phyloP scores from a whole-genome alignment of 2,888 invertebrate species.

The Vannuccia rotundouncinata region DNA sequence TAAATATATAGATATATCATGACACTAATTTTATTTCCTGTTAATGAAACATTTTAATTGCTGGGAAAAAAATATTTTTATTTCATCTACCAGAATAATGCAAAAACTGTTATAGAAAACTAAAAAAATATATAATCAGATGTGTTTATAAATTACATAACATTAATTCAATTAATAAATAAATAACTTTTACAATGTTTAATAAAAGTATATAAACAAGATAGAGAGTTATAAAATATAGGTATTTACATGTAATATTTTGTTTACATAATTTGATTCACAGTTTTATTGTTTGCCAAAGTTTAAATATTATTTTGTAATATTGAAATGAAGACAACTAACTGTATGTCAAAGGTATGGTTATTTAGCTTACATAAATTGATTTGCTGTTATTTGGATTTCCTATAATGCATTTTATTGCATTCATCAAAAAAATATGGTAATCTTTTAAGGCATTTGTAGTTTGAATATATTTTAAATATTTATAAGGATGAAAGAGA shows the following conservation, averaged over 20 bases:
- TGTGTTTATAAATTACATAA: no score
- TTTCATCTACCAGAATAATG: no score
- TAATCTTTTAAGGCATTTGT: background rate
- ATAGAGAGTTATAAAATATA: no score
- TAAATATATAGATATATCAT: no score
- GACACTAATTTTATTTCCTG: no score
- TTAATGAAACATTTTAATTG: no score
- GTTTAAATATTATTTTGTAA: background rate
- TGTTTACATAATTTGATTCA: background rate
- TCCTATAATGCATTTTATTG: background rate
- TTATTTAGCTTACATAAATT: background rate
- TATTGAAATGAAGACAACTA: background rate
- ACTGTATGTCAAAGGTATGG: background rate
- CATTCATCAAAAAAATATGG: background rate
- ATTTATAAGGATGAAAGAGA: background rate
- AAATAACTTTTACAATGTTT: no score
- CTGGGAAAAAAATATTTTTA: no score
- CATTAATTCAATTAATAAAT: no score
- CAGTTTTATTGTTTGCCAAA: background rate
- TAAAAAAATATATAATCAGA: no score
- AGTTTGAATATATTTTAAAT: background rate
- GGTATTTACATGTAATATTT: background rate
- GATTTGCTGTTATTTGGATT: background rate
- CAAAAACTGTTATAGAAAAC: no score
- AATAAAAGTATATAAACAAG: no score